A percentile compares a stretch with the other conserved stretches of the same genome.
Conservation (phyloP, 2,888 invertebrate genomes). For the Drosophila recens region DNA sequence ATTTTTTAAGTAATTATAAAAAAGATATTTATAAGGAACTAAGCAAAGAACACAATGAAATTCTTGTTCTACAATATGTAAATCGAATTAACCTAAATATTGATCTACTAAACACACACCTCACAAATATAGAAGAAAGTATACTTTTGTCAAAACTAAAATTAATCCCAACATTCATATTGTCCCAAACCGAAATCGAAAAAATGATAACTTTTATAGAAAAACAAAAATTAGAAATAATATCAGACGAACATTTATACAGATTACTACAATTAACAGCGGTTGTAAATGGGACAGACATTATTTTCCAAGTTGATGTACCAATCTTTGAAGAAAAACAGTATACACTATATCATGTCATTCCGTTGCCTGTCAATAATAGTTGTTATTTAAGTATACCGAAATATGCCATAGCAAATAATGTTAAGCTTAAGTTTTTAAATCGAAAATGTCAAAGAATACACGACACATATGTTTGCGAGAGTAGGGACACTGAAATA, state of each 20-base stretch:
- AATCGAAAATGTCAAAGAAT: constrained; percentile 1
- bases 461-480: background rate
- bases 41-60: background rate
- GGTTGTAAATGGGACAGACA: background rate
- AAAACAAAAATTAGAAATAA: constrained; percentile 2
- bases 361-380: background rate
- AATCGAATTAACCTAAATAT: background rate
- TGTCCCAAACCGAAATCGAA: constrained; percentile 1
- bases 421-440: background rate
- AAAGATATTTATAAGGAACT: background rate
- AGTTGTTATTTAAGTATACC: constrained; percentile 3
- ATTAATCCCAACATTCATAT: constrained; percentile 2
- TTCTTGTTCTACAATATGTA: background rate
- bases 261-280: background rate
- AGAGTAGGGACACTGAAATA: constrained; percentile 1
- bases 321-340: background rate
- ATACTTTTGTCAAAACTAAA: constrained; percentile 1
- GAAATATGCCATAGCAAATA: background rate
- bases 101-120: background rate
- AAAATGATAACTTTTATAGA: background rate
- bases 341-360: background rate
- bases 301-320: constrained; percentile 2
- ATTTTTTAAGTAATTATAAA: constrained; percentile 3
- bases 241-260: constrained; percentile 2
- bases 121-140: background rate